phyloP scores from a whole-genome alignment of 2,113 vertebrate genomes.

The Zeus faber region DNA sequence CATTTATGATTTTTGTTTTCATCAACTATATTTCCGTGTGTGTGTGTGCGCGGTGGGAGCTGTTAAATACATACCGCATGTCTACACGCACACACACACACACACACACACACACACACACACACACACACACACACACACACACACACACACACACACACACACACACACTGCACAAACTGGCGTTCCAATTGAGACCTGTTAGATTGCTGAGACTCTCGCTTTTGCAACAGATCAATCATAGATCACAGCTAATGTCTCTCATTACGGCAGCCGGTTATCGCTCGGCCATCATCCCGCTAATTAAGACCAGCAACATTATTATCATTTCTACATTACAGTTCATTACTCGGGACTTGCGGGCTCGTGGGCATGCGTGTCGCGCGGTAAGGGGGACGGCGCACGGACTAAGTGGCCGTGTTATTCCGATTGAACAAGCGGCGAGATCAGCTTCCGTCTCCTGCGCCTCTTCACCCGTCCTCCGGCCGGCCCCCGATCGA shows the following conservation, averaged over 20 bases:
- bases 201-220: constrained; percentile 40
- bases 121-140: too few relatives aligned
- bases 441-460: constrained; percentile 38
- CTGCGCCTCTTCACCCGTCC: constrained; percentile 33
- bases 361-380: constrained; percentile 38
- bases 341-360: constrained; percentile 64
- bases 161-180: too few relatives aligned
- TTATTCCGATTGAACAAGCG: constrained; percentile 46
- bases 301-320: constrained; percentile 67
- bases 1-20: too few relatives aligned
- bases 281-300: constrained; percentile 60
- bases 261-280: constrained; percentile 51
- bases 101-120: too few relatives aligned
- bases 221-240: constrained; percentile 53
- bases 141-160: too few relatives aligned
- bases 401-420: constrained; percentile 48
- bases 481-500: constrained; percentile 12
- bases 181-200: constrained; percentile 30
- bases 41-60: constrained; percentile 1
- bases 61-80: too few relatives aligned
- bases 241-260: constrained; percentile 59
- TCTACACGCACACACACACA: too few relatives aligned
- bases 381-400: too few relatives aligned
- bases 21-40: not conserved
- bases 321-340: constrained; percentile 72